Evolutionary conservation across 1,140 invertebrate genomes (phyloP).

Genomic region (Wiebesia pumilae): DNA sequence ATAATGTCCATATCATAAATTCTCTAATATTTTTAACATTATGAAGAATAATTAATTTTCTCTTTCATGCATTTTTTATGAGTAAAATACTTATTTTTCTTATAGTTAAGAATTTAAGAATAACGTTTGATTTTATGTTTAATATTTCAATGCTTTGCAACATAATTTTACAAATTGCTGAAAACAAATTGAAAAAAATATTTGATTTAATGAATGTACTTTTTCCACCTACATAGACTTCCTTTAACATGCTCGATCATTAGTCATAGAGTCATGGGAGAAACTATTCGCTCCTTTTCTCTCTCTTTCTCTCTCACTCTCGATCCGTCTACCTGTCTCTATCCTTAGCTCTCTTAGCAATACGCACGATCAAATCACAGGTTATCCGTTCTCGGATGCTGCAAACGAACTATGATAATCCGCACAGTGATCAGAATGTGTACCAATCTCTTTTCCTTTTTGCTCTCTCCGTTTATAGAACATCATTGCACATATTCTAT

Average conservation of each 20-base stretch:
- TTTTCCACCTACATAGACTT: neutral
- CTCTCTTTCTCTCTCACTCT: neutral
- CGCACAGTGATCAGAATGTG: neutral
- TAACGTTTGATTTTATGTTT: too few relatives aligned
- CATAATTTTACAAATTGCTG: too few relatives aligned
- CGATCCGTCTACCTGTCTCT: neutral
- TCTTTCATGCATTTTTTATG: too few relatives aligned
- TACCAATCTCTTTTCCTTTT: neutral
- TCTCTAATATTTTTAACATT: too few relatives aligned
- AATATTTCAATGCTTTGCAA: too few relatives aligned
- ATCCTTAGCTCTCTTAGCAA: neutral
- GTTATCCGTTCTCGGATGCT: neutral
- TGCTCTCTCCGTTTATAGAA: neutral
- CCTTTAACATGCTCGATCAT: neutral
- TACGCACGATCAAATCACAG: neutral
- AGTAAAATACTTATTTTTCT: too few relatives aligned
- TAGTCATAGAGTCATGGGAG: conserved; percentile 7
- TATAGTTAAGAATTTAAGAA: too few relatives aligned
- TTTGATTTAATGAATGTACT: neutral
- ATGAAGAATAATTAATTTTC: too few relatives aligned
- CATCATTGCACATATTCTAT: neutral
- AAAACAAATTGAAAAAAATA: too few relatives aligned
- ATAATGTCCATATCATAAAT: too few relatives aligned
- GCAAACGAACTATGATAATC: conserved; percentile 10
- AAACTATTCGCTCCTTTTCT: neutral